Evolutionary conservation across 2,888 invertebrate species (phyloP).

Genomic region (Drosophila rellima): DNA sequence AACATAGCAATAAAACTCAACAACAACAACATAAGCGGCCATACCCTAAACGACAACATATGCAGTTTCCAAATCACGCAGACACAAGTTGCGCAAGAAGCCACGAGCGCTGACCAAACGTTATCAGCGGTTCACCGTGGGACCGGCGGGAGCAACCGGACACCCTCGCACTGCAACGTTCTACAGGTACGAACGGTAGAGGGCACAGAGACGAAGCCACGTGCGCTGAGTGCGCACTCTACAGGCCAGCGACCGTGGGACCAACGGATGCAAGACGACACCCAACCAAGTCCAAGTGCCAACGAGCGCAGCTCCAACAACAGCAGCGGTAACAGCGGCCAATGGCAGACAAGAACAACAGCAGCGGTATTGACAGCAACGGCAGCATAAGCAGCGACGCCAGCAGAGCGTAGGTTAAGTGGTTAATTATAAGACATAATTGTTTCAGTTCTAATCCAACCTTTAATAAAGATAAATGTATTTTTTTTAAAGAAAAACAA

Average conservation of each 20-base stretch:
- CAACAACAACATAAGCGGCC: too few relatives aligned
- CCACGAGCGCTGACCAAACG: too few relatives aligned
- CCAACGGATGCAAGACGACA: too few relatives aligned
- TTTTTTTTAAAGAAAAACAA: too few relatives aligned
- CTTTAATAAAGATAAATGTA: too few relatives aligned
- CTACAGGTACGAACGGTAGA: not conserved
- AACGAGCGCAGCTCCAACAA: not conserved
- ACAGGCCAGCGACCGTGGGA: too few relatives aligned
- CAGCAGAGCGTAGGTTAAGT: not conserved
- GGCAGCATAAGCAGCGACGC: not conserved
- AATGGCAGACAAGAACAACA: not conserved
- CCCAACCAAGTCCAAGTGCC: not conserved
- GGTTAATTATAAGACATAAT: not conserved
- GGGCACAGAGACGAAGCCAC: not conserved
- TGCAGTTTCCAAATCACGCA: too few relatives aligned
- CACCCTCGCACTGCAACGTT: not conserved
- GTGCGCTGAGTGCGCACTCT: too few relatives aligned
- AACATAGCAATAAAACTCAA: too few relatives aligned
- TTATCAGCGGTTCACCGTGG: not conserved
- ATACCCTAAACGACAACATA: too few relatives aligned
- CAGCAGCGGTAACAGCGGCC: constrained; percentile 1
- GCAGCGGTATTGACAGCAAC: not conserved
- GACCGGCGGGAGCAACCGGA: not conserved
- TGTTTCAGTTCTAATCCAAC: not conserved
- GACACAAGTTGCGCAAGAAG: too few relatives aligned